These are phyloP conservation scores for Cyclopterus lumpus DNA, from an alignment of 2,797 vertebrate genomes.

Conservation along the genomic window DNA sequence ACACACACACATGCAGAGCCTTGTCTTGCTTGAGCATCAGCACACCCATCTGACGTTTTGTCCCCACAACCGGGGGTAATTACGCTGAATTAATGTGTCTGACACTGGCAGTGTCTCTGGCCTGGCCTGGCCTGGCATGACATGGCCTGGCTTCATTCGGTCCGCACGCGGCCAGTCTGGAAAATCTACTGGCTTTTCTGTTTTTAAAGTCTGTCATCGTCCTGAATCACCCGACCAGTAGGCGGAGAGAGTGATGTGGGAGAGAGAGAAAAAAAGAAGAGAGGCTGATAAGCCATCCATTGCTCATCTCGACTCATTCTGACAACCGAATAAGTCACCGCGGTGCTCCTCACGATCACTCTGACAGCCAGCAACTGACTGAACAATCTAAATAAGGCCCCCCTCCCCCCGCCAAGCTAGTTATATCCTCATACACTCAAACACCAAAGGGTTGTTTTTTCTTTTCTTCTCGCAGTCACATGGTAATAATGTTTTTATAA, in stretches of 20 bases:
- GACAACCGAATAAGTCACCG: constrained; percentile 43
- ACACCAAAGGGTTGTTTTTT: constrained; percentile 22
- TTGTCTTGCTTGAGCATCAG: constrained; percentile 25
- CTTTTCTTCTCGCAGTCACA: constrained; percentile 48
- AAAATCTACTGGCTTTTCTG: background rate
- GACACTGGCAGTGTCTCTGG: constrained; percentile 63
- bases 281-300: constrained; percentile 11
- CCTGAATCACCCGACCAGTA: constrained; percentile 21
- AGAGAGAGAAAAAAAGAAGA: background rate
- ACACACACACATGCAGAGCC: background rate
- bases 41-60: constrained; percentile 59
- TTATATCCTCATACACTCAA: constrained; percentile 29
- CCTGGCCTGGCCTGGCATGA: constrained; percentile 55
- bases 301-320: constrained; percentile 35
- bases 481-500: no score
- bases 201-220: constrained; percentile 4
- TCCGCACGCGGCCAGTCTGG: constrained; percentile 44
- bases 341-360: constrained; percentile 23
- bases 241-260: constrained; percentile 12
- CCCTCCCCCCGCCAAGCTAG: background rate
- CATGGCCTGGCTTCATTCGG: constrained; percentile 42
- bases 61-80: constrained; percentile 69
- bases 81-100: constrained; percentile 75
- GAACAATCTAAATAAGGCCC: constrained; percentile 44
- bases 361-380: constrained; percentile 48